A percentile compares a stretch with the other conserved stretches of the same genome.
Conservation (phyloP, 2,888 invertebrate genomes). For the Ophraella communa region DNA sequence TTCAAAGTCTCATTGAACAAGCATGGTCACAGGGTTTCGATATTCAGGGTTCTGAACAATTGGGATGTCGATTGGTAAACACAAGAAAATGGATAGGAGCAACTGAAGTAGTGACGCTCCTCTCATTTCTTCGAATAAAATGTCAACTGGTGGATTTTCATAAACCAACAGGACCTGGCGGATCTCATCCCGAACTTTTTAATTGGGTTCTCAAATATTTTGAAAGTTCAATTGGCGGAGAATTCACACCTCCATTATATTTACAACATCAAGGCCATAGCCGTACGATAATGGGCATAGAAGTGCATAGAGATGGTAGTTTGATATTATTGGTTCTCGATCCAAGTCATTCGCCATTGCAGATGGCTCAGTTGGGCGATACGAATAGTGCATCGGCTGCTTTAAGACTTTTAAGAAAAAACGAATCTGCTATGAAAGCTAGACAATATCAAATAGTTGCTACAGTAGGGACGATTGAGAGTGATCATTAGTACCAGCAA, state of each 20-base stretch:
- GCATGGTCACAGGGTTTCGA: slow-evolving; percentile 86
- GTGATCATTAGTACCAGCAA: slow-evolving; percentile 79
- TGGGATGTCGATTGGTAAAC: slow-evolving; percentile 81
- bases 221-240: slow-evolving; percentile 68
- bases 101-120: slow-evolving; percentile 85
- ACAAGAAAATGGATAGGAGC: slow-evolving; percentile 94
- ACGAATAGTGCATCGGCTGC: slow-evolving; percentile 67
- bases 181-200: slow-evolving; percentile 85
- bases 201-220: slow-evolving; percentile 87
- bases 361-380: slow-evolving; percentile 72
- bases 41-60: slow-evolving; percentile 82
- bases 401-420: slow-evolving; percentile 74
- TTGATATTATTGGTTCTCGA: slow-evolving; percentile 79
- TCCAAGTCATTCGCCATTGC: slow-evolving; percentile 82
- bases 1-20: slow-evolving; percentile 84
- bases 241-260: slow-evolving; percentile 84
- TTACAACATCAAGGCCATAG: slow-evolving; percentile 94
- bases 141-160: slow-evolving; percentile 88
- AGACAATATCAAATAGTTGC: slow-evolving; percentile 87
- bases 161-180: slow-evolving; percentile 79
- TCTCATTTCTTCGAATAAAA: slow-evolving; percentile 84
- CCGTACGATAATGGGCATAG: slow-evolving; percentile 87
- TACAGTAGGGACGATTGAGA: slow-evolving; percentile 75
- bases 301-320: slow-evolving; percentile 72
- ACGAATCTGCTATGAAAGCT: slow-evolving; percentile 78